Base-by-base conservation (phyloP, 2,888 invertebrate genomes). In the Dione juno region DNA sequence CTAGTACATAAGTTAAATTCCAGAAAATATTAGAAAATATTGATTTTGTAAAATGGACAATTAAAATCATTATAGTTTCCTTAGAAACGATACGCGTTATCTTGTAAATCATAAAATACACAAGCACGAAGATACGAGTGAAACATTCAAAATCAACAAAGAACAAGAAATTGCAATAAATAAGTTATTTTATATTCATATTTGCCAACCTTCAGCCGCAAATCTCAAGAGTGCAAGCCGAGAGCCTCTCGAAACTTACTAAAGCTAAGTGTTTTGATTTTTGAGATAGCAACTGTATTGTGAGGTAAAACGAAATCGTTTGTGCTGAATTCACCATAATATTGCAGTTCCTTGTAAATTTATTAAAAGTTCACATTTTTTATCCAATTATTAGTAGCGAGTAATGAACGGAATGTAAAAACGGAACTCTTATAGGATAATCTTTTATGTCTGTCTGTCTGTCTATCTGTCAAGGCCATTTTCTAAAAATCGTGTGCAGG, bases 221-320 rank as follows among this genome's bases (percentile, higher is more conserved):
- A 70, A 66, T 66, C 58, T 70, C 59, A 41, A 66, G 70, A 59
- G 70, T 58, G 37, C 48, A 59, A 50, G 50, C 50, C 66, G 19
- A 70, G 53, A 43, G 66, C 14, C 59, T 53, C 58, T 70, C 52
- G 41, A 59, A 66, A 59, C 11, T 66, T 70, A 57, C 65, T 65
- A 59, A 58, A 41, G 52, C 43, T 59, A 70, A 70, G 70, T 70
- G 70, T 70, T 70, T 69, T 66, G 66, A 59, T 70, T 70, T 70
- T 52, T 64, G 54, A 69, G 50, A 52, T 70, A 50, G 50, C 37
- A 64, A 14, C 14, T 45, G 41, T 69, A 40, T 58, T 53, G 52
- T 53, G n/a, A 52, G 50, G 64, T 64, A 19, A 40, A 64, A 64
- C 19, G 48, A 40, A 48, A 50, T 64, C 37, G 50, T 64, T 50